A percentile compares a stretch with the other conserved stretches of the same genome.
Conservation (phyloP, 2,888 invertebrate genomes). For the Lasioglossum malachurum region DNA sequence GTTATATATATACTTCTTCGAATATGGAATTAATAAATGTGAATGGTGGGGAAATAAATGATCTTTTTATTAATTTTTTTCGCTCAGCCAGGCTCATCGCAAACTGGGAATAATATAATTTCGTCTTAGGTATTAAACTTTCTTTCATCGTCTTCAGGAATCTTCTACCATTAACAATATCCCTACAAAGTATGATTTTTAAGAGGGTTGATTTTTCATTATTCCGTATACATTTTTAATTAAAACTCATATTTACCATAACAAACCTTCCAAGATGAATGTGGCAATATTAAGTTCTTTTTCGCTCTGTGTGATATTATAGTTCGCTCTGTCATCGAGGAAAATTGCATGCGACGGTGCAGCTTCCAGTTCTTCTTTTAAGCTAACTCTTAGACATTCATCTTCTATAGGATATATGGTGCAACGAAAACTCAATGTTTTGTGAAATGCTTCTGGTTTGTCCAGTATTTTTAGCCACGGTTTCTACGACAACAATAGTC, state of each 20-base stretch:
- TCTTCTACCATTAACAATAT: conserved; percentile 79
- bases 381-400: conserved; percentile 72
- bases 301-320: conserved; percentile 27
- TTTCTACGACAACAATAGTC: conserved; percentile 67
- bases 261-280: conserved; percentile 78
- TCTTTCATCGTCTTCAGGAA: conserved; percentile 72
- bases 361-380: conserved; percentile 77
- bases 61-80: conserved; percentile 65
- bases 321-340: conserved; percentile 52
- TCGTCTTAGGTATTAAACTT: conserved; percentile 32
- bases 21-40: conserved; percentile 68
- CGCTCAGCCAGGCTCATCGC: conserved; percentile 58
- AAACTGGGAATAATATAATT: conserved; percentile 77
- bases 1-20: conserved; percentile 69
- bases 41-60: conserved; percentile 63
- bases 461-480: conserved; percentile 72
- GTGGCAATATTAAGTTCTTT: conserved; percentile 66
- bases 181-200: conserved; percentile 76
- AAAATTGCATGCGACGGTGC: conserved; percentile 73
- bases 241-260: conserved; percentile 74
- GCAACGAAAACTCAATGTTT: conserved; percentile 77
- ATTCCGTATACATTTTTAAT: not conserved
- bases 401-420: conserved; percentile 77
- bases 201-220: not conserved
- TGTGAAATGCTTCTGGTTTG: conserved; percentile 76